These are phyloP conservation scores for Microctenopoma steveboyesi DNA, from an alignment of 2,797 vertebrate genomes.

Conservation along the genomic window DNA sequence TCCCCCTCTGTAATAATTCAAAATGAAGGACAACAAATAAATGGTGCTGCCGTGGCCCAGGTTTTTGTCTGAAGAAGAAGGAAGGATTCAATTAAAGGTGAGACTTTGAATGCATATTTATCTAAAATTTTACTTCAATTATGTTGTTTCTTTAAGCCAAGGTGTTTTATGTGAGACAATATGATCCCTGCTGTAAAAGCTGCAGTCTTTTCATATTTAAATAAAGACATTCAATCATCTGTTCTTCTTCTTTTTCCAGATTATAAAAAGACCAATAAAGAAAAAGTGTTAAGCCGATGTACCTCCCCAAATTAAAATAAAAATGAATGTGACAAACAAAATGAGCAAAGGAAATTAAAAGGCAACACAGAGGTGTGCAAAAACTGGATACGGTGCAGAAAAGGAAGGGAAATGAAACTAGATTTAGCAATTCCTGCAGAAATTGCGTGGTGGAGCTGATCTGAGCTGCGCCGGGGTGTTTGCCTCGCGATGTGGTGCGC, in stretches of 20 bases:
- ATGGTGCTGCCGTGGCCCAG: constrained; percentile 47
- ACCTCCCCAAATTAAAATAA: neutral
- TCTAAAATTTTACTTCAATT: constrained; percentile 27
- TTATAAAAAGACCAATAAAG: neutral
- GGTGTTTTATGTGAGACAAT: constrained; percentile 11
- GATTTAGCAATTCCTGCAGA: no score
- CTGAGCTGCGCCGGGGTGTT: no score
- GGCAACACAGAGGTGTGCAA: constrained; percentile 9
- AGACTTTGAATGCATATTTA: constrained; percentile 44
- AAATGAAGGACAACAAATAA: constrained; percentile 74
- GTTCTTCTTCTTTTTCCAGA: neutral
- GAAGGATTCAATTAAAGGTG: constrained; percentile 57
- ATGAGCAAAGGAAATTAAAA: constrained; percentile 9
- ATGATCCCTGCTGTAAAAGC: neutral
- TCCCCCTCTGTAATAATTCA: constrained; percentile 73
- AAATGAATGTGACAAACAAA: constrained; percentile 15
- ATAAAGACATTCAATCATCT: neutral
- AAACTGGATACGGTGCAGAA: constrained; percentile 8
- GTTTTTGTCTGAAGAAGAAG: constrained; percentile 49
- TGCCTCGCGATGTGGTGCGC: no score
- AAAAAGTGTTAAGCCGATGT: neutral
- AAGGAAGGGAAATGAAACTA: constrained; percentile 6
- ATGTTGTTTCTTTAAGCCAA: constrained; percentile 14
- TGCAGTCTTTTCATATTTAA: constrained; percentile 3
- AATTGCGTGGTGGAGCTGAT: no score